A percentile compares a stretch with the other conserved stretches of the same genome.
These are phyloP conservation scores for Myrmophylax atrothorax DNA, from an alignment of 2,113 vertebrate species.

Conservation along the genomic window DNA sequence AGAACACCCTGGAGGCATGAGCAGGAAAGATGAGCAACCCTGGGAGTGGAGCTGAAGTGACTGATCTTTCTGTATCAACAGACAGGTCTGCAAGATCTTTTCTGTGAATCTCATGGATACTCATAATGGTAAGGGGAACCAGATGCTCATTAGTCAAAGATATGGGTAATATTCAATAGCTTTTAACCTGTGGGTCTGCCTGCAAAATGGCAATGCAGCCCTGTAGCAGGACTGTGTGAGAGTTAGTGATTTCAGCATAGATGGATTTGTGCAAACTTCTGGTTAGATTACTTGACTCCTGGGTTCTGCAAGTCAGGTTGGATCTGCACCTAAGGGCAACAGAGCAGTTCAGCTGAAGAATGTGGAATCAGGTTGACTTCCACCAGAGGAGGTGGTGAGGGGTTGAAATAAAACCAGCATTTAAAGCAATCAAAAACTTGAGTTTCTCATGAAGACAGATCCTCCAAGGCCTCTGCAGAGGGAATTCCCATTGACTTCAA, in stretches of 20 bases:
- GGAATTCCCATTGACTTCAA: slow-evolving; percentile 46
- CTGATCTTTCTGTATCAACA: background rate
- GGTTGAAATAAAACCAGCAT: slow-evolving; percentile 6
- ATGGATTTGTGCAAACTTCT: background rate
- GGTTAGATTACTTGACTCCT: background rate
- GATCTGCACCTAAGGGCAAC: slow-evolving; percentile 1
- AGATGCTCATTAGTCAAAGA: slow-evolving; percentile 46
- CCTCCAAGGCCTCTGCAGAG: slow-evolving; percentile 8
- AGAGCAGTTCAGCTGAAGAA: background rate
- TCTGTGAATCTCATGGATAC: background rate
- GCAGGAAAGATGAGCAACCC: background rate
- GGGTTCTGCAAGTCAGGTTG: background rate
- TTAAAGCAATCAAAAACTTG: slow-evolving; percentile 23
- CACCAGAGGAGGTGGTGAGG: slow-evolving; percentile 2
- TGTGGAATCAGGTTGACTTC: background rate
- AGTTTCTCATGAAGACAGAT: slow-evolving; percentile 9
- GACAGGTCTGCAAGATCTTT: background rate
- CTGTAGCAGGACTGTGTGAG: background rate
- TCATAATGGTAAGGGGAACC: slow-evolving; percentile 26
- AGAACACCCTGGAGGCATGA: background rate
- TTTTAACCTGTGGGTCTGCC: background rate
- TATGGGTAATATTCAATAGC: background rate
- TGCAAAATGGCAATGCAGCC: background rate
- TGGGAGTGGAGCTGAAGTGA: background rate
- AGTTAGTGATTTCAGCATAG: background rate